Evolutionary conservation across 2,113 vertebrate genomes (phyloP), one percentile per base, ranked within the genome.

Genomic region (Rhadina sibilatrix): DNA sequence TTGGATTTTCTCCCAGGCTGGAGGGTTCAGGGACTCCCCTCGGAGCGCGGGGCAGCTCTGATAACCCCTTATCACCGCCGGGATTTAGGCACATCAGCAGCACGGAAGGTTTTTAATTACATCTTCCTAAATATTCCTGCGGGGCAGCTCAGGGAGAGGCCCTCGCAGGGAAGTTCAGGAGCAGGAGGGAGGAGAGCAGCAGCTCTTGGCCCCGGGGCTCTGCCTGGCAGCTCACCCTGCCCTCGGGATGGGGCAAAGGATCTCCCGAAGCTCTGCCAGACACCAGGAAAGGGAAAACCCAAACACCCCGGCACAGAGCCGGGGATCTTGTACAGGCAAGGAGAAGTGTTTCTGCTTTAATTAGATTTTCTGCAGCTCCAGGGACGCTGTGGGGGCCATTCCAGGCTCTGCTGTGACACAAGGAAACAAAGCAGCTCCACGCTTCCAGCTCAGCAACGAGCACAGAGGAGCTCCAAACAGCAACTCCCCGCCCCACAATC

Each of bases 391-490:
- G 64, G 89, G 94, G 68, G 86, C 56, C 56, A 30, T 96, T 94
- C 94, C 15, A 20, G 54, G 93, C 93, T 87, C 47, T 6, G 47
- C 89, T 85, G 92, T 19, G 20, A 83, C 12, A 8, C 70, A 28
- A 90, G 92, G 91, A 96, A 95, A 91, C 91, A 72, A 93, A 89
- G 88, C 17, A 22, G 71, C 80, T 97, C 93, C 87, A 90, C 49
- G 11, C 91, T 94, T 92, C 91, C 85, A 38, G 44, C 61, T 83
- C 83, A 95, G 77, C 50, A 93, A 96, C 27, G 88, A 18, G 94
- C 94, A 49, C 6, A 18, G 72, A 93, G 93, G 18, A 53, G 87
- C 13, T 81, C 70, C 68, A 91, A 93, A 35, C 50, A 71, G 87
- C 87, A 22, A 25, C 92, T 96, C 82, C 91, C 80, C 82, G 70